These are phyloP conservation scores for Philopedon plagiatum DNA, from an alignment of 2,888 invertebrate species.

Conservation along the genomic window DNA sequence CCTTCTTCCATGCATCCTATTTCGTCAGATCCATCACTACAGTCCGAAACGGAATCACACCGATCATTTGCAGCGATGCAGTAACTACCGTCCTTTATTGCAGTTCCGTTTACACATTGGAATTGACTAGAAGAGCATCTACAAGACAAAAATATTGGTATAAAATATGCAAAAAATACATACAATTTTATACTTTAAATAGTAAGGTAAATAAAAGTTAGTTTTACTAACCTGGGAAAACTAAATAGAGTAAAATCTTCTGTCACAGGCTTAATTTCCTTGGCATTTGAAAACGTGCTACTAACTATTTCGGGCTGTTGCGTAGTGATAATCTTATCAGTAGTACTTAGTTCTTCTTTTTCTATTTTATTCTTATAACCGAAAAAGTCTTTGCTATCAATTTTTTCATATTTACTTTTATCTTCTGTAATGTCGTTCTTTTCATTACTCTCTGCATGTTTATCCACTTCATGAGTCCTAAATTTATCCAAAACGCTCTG, in stretches of 20 bases:
- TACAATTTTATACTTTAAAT: background rate
- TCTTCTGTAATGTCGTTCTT: conserved; percentile 23
- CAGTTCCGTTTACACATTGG: conserved; percentile 74
- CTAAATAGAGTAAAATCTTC: conserved; percentile 62
- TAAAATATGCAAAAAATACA: background rate
- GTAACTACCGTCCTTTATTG: conserved; percentile 72
- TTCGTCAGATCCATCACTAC: conserved; percentile 77
- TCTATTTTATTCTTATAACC: conserved; percentile 22
- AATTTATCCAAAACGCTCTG: conserved; percentile 60
- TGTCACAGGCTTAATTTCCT: conserved; percentile 61
- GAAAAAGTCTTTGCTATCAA: conserved; percentile 52
- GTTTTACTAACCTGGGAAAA: conserved; percentile 65
- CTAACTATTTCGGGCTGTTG: background rate
- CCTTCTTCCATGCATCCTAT: conserved; percentile 71
- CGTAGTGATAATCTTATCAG: background rate
- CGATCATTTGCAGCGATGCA: conserved; percentile 70
- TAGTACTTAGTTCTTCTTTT: conserved; percentile 14
- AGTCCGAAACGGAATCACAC: conserved; percentile 75
- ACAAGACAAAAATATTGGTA: background rate
- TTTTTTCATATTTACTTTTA: conserved; percentile 52
- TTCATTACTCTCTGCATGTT: conserved; percentile 38
- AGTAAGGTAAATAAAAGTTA: background rate
- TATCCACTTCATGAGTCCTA: conserved; percentile 28
- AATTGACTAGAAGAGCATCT: conserved; percentile 74
- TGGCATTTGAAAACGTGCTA: conserved; percentile 20